Evolutionary conservation across 1,140 invertebrate genomes (phyloP), one percentile per base, ranked within the genome.

Genomic region (Chrysomallon squamiferum): DNA sequence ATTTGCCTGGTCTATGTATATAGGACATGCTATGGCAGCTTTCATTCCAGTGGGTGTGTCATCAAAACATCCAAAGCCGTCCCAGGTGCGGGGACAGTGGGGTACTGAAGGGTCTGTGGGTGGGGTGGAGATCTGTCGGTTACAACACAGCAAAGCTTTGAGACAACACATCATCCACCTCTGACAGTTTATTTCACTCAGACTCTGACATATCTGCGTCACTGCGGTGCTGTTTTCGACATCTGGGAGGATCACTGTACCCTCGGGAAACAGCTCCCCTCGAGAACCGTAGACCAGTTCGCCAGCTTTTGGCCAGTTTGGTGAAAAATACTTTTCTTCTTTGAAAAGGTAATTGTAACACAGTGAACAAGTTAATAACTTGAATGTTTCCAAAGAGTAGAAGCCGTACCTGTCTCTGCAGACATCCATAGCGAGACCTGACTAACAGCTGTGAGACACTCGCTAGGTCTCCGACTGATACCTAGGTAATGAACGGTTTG

Each of bases 11-110:
- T 68, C 68, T 25, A 75, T 65, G 54, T 72, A 75, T 41, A 41
- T 33, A 4, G 75, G 75, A 60, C 75, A 77, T 0, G 29, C 50
- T 15, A 75, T 65, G 20, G 52, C 27, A 2, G 68, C 35, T 47
- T 45, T 64, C 3, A 58, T 49, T n/a, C 54, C 64, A 9, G 75
- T 58, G 2, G 38, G 33, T 0, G 71, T 67, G 45, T 68, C 66
- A 15, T 57, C 66, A 58, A 74, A 77, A 58, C 75, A 77, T 4
- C 69, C 71, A 58, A 69, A 77, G 9, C 75, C 75, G 33, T 77
- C 75, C 75, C 75, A 77, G 41, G 75, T 77, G 11, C 66, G 54
- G 0, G 75, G 75, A 69, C 75, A 77, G 50, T 58, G 65, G 3
- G 29, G 38, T 22, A 25, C 20, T 1, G 30, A 38, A 33, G 22